phyloP scores from a whole-genome alignment of 2,888 invertebrate genomes.

The Caenorhabditis sp. region DNA sequence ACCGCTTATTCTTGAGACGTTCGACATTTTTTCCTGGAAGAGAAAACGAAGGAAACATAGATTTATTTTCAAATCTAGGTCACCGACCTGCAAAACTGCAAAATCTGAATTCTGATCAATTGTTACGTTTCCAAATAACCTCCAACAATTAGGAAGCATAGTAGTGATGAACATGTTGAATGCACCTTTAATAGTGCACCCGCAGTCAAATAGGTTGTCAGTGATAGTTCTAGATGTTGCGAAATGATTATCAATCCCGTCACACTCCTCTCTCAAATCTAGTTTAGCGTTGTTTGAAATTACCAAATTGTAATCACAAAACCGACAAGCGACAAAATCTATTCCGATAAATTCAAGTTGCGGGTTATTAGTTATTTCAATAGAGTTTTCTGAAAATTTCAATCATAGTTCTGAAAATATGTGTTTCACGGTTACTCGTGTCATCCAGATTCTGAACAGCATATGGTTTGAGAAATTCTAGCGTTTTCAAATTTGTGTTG shows the following conservation, averaged over 20 bases:
- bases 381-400: constrained; percentile 1
- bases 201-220: background rate
- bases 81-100: background rate
- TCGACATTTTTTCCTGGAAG: constrained; percentile 19
- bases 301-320: background rate
- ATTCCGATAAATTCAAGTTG: background rate
- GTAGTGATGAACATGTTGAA: background rate
- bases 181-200: background rate
- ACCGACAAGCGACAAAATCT: background rate
- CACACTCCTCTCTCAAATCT: background rate
- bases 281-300: background rate
- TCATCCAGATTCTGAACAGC: background rate
- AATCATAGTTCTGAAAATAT: too few relatives aligned
- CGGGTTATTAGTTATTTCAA: background rate
- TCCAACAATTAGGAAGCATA: background rate
- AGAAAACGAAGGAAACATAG: background rate
- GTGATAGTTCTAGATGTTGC: background rate
- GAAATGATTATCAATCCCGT: background rate
- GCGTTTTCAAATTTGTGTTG: background rate
- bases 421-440: background rate
- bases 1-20: constrained; percentile 18
- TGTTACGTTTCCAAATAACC: constrained; percentile 7
- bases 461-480: background rate
- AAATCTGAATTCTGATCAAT: constrained; percentile 8
- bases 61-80: too few relatives aligned